phyloP scores from a whole-genome alignment of 1,140 invertebrate species.

The Lamellibrachia luymesi region DNA sequence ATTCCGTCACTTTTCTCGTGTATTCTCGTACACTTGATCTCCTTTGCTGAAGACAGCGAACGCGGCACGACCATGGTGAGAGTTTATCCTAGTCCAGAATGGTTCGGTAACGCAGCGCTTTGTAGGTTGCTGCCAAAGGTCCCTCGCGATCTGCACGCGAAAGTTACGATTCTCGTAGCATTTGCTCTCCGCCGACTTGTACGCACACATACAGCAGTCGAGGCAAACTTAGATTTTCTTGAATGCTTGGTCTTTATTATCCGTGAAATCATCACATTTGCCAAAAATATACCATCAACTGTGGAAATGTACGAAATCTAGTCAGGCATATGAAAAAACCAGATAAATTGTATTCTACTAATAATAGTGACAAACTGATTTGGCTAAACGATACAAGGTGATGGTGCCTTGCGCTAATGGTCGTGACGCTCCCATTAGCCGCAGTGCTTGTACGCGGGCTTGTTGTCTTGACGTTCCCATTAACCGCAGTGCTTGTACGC shows the following conservation, averaged over 20 bases:
- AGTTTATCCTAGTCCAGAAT: background rate
- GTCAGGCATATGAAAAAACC: no score
- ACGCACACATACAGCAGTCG: background rate
- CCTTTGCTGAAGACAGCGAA: background rate
- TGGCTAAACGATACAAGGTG: background rate
- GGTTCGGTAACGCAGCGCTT: background rate
- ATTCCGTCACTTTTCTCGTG: slow-evolving; percentile 26
- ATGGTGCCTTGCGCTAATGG: background rate
- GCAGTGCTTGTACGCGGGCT: no score
- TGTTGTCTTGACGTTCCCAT: no score
- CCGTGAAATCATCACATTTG: background rate
- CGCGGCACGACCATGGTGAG: background rate
- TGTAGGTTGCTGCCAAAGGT: background rate
- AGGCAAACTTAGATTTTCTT: background rate
- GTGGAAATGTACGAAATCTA: no score
- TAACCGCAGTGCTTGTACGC: no score
- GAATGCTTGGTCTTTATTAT: background rate
- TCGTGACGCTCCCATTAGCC: background rate
- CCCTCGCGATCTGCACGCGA: no score
- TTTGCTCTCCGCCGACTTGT: background rate
- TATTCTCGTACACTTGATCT: slow-evolving; percentile 5
- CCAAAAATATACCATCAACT: background rate
- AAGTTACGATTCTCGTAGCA: background rate
- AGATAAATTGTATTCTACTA: background rate
- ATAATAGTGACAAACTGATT: background rate